These are phyloP conservation scores for Cyclura pinguis DNA, from an alignment of 2,797 vertebrate species.

Conservation along the genomic window DNA sequence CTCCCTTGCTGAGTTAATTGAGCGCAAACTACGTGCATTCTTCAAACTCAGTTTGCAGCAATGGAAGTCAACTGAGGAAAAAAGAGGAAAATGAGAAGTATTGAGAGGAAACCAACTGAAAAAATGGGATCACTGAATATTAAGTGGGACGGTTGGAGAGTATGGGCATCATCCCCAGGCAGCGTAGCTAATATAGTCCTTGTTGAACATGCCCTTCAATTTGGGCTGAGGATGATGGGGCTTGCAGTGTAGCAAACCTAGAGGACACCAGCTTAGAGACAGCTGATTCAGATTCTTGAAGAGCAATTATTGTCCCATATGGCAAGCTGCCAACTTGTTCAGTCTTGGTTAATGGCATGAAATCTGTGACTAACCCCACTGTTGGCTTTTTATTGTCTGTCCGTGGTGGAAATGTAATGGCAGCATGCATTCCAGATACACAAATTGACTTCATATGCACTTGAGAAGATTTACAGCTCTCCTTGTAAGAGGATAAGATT, in stretches of 20 bases:
- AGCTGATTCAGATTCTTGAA: background rate
- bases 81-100: no score
- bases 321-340: background rate
- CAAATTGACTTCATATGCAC: constrained; percentile 1
- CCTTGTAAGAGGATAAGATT: constrained; percentile 21
- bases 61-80: no score
- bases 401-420: rapidly evolving
- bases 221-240: background rate
- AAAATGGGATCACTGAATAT: no score
- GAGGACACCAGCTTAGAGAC: background rate
- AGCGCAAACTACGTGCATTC: no score
- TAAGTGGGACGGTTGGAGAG: no score
- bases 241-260: background rate
- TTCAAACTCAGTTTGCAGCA: no score
- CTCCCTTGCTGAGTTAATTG: no score
- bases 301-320: background rate
- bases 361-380: background rate
- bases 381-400: rapidly evolving
- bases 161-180: background rate
- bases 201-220: background rate
- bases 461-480: background rate
- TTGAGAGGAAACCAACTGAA: no score
- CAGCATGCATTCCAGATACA: background rate
- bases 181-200: background rate
- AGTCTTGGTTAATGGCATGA: background rate